Conservation (phyloP, 2,888 invertebrate species). For the Macrosoma leucophasiata region DNA sequence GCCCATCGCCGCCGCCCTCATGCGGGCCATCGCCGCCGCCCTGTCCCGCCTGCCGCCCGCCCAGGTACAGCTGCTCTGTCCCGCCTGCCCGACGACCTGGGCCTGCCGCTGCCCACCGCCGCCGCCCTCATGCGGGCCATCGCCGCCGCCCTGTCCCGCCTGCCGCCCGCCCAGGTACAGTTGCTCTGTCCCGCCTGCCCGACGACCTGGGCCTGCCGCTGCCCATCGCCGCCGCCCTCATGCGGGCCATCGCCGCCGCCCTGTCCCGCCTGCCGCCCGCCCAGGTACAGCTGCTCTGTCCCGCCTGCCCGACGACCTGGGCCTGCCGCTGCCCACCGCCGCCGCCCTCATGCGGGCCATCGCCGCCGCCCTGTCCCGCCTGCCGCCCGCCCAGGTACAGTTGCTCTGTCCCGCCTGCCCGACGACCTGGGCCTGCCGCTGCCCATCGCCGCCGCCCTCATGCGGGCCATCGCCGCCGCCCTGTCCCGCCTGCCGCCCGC, state of each 20-base stretch:
- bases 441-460: slow-evolving; percentile 83
- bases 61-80: slow-evolving; percentile 83
- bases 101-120: slow-evolving; percentile 84
- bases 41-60: slow-evolving; percentile 88
- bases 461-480: slow-evolving; percentile 80
- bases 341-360: slow-evolving; percentile 84
- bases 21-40: slow-evolving; percentile 80
- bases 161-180: slow-evolving; percentile 69
- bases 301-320: slow-evolving; percentile 82
- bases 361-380: slow-evolving; percentile 64
- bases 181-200: slow-evolving; percentile 81
- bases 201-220: slow-evolving; percentile 84
- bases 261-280: slow-evolving; percentile 88
- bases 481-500: slow-evolving; percentile 88
- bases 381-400: slow-evolving; percentile 69
- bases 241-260: slow-evolving; percentile 80
- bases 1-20: slow-evolving; percentile 83
- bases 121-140: slow-evolving; percentile 84
- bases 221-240: slow-evolving; percentile 83
- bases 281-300: slow-evolving; percentile 83
- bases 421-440: slow-evolving; percentile 84
- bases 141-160: slow-evolving; percentile 64
- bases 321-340: slow-evolving; percentile 84
- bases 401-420: slow-evolving; percentile 81
- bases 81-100: slow-evolving; percentile 82